These are phyloP conservation scores for Colletes gigas DNA, from an alignment of 1,140 invertebrate species.

Conservation along the genomic window DNA sequence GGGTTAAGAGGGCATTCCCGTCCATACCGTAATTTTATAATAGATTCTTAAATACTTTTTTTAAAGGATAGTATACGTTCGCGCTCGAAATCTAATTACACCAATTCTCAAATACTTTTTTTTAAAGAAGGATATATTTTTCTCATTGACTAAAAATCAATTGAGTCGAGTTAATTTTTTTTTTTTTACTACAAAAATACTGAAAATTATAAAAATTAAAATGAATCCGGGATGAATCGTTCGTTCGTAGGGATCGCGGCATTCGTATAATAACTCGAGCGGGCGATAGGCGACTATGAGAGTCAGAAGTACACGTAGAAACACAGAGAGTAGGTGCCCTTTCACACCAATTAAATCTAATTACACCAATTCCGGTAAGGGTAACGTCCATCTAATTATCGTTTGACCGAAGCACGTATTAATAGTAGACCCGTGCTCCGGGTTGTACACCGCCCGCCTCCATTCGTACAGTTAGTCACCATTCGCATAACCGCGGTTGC, in stretches of 20 bases:
- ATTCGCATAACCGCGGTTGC: conserved; percentile 19
- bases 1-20: no score
- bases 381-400: conserved; percentile 78
- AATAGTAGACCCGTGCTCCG: conserved; percentile 62
- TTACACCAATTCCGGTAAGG: conserved; percentile 76
- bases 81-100: no score
- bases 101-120: no score
- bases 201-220: no score
- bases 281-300: conserved; percentile 20
- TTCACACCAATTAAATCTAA: conserved; percentile 77
- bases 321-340: conserved; percentile 36
- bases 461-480: background rate
- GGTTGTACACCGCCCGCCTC: conserved; percentile 23
- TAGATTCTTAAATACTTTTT: no score
- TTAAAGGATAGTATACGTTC: no score
- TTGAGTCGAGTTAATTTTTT: no score
- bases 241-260: background rate
- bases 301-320: background rate
- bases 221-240: background rate
- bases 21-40: no score
- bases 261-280: conserved; percentile 62
- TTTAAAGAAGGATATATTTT: no score
- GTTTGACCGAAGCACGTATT: conserved; percentile 76
- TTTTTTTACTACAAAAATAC: no score
- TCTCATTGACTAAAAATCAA: no score